Evolutionary conservation across 2,888 invertebrate genomes (phyloP), one percentile per base, ranked within the genome.

Genomic region (Cephus rjabovi): DNA sequence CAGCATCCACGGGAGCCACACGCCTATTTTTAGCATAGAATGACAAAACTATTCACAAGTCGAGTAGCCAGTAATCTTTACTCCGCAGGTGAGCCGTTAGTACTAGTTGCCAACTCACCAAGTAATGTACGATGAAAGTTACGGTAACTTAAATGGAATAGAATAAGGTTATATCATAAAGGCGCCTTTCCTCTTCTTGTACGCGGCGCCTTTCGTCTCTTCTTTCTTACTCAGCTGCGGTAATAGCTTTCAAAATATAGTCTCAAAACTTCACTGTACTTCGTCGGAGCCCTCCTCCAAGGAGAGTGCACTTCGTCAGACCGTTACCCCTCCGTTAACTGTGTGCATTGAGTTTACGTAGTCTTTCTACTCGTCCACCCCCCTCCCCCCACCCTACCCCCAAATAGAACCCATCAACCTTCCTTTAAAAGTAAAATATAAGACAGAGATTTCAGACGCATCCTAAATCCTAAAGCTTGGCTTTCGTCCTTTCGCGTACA

Each of bases 221-320:
- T 77, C 78, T 79, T 79, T 81, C 79, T 81, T 79, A 74, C 77
- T 23, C 30, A 23, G 56, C 56, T 73, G 76, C 76, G 81, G 81
- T 84, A 84, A 85, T 84, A 79, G 85, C 85, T 84, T 84, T 84
- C 80, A 79, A 81, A 85, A 84, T 79, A 81, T 77, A 83, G 78
- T 81, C 83, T 69, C 68, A 80, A 73, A 80, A 78, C 82, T 82
- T 81, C 77, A 12, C n/a, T 37, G 23, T 69, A 75, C 75, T 69
- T 68, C 12, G 15, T 30, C 75, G 35, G 15, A 12, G 68, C 75
- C 15, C 79, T 75, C 73, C 76, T 77, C 78, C 78, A 37, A 69
- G 34, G 12, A 34, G 35, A 74, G 74, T 74, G 74, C 74, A 74
- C 74, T 74, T 34, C 37, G 74, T 74, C 74, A 35, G 74, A 34